These are phyloP conservation scores for fruit fly (Drosophila melanogaster) DNA, from an alignment of 1,140 invertebrate genomes.

Conservation along the genomic window Release_6_plus_ISO1_MT NT_033777.3:17389001-17389500, in stretches of 20 bases:
- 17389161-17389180: conserved; percentile 50
- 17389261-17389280: conserved; percentile 39
- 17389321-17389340: conserved; percentile 18
- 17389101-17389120: conserved; percentile 79
- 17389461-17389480: conserved; percentile 64
- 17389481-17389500: conserved; percentile 52
- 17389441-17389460: conserved; percentile 34
- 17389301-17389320: conserved; percentile 8
- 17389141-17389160: conserved; percentile 69
- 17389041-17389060: conserved; percentile 65
- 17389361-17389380: conserved; percentile 8
- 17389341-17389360: conserved; percentile 24
- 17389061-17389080: conserved; percentile 43
- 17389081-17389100: conserved; percentile 45
- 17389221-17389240: conserved; percentile 53
- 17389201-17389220: conserved; percentile 72
- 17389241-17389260: conserved; percentile 20
- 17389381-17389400: conserved; percentile 12
- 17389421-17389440: background rate
- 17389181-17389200: conserved; percentile 58
- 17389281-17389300: conserved; percentile 34
- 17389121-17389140: conserved; percentile 66
- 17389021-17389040: conserved; percentile 62
- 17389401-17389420: conserved; percentile 34
- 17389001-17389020: conserved; percentile 67